Evolutionary conservation across 2,888 invertebrate species (phyloP).

Genomic region (Euzetes globulus): DNA sequence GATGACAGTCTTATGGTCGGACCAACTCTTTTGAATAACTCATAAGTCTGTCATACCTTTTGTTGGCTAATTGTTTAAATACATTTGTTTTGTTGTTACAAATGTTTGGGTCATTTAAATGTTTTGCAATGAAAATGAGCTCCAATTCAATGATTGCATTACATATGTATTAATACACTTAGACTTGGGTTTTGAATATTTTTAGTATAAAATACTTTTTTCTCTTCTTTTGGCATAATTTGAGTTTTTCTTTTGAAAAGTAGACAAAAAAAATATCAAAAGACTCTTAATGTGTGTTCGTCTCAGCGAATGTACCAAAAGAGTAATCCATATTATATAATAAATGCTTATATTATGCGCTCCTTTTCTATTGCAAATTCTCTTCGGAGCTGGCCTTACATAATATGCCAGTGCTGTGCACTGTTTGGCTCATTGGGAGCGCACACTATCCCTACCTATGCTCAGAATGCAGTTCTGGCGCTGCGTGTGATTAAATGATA

Average conservation of each 20-base stretch:
- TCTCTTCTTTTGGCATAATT: not conserved
- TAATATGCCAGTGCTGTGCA: not conserved
- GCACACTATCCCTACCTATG: not conserved
- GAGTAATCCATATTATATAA: conserved; percentile 8
- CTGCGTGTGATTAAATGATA: conserved; percentile 21
- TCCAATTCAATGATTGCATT: not conserved
- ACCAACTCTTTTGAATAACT: not conserved
- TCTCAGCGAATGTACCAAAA: not conserved
- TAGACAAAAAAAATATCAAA: not conserved
- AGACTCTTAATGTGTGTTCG: not conserved
- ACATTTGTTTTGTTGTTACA: not conserved
- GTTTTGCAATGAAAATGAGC: not conserved
- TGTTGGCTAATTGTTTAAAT: not conserved
- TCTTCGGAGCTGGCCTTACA: not conserved
- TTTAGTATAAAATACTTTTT: not conserved
- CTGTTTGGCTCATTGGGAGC: not conserved
- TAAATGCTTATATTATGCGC: conserved; percentile 9
- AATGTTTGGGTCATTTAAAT: not conserved
- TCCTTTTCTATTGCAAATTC: not conserved
- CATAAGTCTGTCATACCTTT: not conserved
- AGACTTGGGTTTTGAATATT: too few relatives aligned
- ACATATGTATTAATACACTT: too few relatives aligned
- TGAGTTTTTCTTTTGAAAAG: not conserved
- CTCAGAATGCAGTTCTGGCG: not conserved
- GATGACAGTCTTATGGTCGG: not conserved